Conservation (phyloP, 2,113 vertebrate genomes). For the Tautogolabrus adspersus region DNA sequence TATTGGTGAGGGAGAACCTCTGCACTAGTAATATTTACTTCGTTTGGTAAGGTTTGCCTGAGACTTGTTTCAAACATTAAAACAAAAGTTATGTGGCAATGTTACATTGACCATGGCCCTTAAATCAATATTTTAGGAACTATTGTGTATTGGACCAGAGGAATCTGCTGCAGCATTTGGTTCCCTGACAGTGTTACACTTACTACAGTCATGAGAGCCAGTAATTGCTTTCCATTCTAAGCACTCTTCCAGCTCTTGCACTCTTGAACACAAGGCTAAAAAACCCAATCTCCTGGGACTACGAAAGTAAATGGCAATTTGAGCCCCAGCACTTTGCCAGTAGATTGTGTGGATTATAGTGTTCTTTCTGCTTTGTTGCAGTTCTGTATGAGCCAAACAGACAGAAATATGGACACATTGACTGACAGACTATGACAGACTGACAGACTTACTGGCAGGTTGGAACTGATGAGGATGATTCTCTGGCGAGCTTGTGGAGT, state of each 20-base stretch:
- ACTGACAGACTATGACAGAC: background rate
- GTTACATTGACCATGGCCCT: conserved; percentile 15
- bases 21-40: too few species aligned
- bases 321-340: conserved; percentile 64
- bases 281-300: conserved; percentile 66
- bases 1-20: too few species aligned
- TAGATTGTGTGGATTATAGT: conserved; percentile 68
- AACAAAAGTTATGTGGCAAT: background rate
- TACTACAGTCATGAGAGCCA: conserved; percentile 54
- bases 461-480: background rate
- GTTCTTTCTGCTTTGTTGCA: conserved; percentile 60
- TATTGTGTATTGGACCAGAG: conserved; percentile 34
- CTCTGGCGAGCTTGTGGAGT: background rate
- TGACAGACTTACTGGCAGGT: conserved; percentile 1
- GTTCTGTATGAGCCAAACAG: conserved; percentile 33
- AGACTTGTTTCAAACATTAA: too few species aligned
- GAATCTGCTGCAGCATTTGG: conserved; percentile 37
- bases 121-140: conserved; percentile 50
- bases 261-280: conserved; percentile 69
- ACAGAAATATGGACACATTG: conserved; percentile 14
- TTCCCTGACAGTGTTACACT: conserved; percentile 47
- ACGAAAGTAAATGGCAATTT: conserved; percentile 71
- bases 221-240: conserved; percentile 70
- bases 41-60: background rate
- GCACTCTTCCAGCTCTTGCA: conserved; percentile 60